Conservation (phyloP, 2,888 invertebrate genomes). For the Apamea sordens region DNA sequence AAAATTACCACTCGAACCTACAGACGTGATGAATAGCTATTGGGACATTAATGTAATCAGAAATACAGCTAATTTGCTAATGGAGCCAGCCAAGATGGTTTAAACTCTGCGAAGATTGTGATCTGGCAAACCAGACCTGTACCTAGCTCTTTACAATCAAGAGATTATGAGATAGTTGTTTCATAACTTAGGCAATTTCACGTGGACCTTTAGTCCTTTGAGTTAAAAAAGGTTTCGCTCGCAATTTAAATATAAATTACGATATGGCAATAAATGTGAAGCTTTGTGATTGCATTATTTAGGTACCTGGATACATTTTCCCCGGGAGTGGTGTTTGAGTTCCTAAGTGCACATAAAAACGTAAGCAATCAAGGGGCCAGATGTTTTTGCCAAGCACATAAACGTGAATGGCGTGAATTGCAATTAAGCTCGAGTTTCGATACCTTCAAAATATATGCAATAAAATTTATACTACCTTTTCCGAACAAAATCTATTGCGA, state of each 20-base stretch:
- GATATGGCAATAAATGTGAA: conserved; percentile 77
- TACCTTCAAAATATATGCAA: conserved; percentile 84
- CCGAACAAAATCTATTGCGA: conserved; percentile 71
- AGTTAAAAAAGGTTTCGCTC: conserved; percentile 21
- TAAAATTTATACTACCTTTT: conserved; percentile 80
- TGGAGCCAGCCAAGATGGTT: conserved; percentile 78
- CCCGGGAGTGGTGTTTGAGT: conserved; percentile 72
- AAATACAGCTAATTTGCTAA: conserved; percentile 82
- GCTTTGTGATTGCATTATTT: conserved; percentile 82
- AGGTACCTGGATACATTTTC: conserved; percentile 77
- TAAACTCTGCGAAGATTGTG: conserved; percentile 77
- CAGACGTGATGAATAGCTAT: conserved; percentile 63
- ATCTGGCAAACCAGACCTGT: conserved; percentile 71
- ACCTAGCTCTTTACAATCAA: conserved; percentile 44
- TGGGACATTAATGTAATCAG: conserved; percentile 75
- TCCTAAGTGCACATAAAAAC: conserved; percentile 88
- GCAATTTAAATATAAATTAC: conserved; percentile 75
- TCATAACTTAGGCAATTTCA: conserved; percentile 1
- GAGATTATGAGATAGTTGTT: conserved; percentile 44
- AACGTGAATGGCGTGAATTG: conserved; percentile 86
- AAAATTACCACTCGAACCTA: conserved; percentile 39
- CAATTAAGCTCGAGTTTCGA: conserved; percentile 87
- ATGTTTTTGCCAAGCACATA: conserved; percentile 87
- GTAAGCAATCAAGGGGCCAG: conserved; percentile 87
- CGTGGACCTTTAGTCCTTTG: not conserved